phyloP scores from a whole-genome alignment of 2,888 invertebrate genomes.

The Melikaiella ostensackeni region DNA sequence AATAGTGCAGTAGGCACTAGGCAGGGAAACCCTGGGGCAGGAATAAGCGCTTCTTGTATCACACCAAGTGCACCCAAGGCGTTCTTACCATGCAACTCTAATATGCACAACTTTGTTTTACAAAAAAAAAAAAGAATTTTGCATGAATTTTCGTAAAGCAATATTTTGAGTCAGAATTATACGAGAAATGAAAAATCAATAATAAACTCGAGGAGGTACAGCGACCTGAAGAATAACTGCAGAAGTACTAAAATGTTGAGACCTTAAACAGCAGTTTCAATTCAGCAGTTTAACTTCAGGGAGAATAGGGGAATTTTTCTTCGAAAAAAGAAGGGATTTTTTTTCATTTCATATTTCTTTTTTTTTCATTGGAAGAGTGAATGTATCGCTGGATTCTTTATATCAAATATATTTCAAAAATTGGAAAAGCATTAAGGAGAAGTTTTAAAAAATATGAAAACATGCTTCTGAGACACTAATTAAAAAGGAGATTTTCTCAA shows the following conservation, averaged over 20 bases:
- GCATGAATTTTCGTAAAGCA: neutral
- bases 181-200: neutral
- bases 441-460: no score
- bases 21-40: conserved; percentile 12
- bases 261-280: no score
- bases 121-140: neutral
- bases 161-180: neutral
- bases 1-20: conserved; percentile 18
- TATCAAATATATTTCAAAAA: no score
- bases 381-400: no score
- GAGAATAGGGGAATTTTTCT: no score
- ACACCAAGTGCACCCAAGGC: conserved; percentile 34
- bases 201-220: neutral
- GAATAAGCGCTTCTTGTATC: conserved; percentile 33
- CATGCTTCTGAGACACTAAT: no score
- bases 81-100: neutral
- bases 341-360: no score
- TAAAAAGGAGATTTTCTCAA: no score
- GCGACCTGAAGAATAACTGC: neutral
- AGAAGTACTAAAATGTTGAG: neutral
- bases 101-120: neutral
- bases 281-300: no score
- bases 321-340: no score
- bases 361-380: no score
- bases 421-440: no score